Evolutionary conservation across 2,797 vertebrate genomes (phyloP), one percentile per base, ranked within the genome.

Genomic region (Gallinago stenura): DNA sequence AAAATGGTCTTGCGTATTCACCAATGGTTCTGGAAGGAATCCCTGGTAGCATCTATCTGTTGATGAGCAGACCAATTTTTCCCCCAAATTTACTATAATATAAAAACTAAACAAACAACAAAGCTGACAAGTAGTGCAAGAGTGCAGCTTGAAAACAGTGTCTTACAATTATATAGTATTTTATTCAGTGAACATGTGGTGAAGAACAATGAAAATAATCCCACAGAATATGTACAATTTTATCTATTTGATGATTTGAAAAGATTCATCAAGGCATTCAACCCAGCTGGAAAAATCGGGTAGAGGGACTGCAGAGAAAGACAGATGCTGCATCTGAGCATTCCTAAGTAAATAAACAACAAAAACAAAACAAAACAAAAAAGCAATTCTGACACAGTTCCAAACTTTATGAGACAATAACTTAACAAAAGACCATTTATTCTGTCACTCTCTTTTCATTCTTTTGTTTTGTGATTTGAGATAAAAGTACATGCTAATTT

Each of bases 301-400:
- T n/a, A 70, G 69, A 97, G 80, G 86, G 68, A 89, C 72, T 37
- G 43, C 92, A 93, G 37, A 95, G 89, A 96, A 92, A 97, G 91
- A 95, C 97, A 98, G 97, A 98, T 98, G 97, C 97, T 92, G 77
- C 95, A 96, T 97, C 90, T 89, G 92, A 95, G 96, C 80, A 94
- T 96, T 96, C 88, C 72, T 80, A 65, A 94, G 86, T 96, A 98
- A 97, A 97, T 83, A 97, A 97, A 97, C 80, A 96, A 92, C 95
- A 96, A 96, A 96, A 96, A 1, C 83, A 93, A 95, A 97, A 24
- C 83, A 93, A 94, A 95, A 84, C 65, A 90, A 96, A 97, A 88
- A 77, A 76, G 66, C 71, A 12, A 97, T 96, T 97, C 95, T 97
- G 95, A 97, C 93, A 97, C 90, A 58, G 90, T 93, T 98, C 95